Base-by-base conservation (phyloP, 2,797 vertebrate species). In the Dendrocincla tyrannina region DNA sequence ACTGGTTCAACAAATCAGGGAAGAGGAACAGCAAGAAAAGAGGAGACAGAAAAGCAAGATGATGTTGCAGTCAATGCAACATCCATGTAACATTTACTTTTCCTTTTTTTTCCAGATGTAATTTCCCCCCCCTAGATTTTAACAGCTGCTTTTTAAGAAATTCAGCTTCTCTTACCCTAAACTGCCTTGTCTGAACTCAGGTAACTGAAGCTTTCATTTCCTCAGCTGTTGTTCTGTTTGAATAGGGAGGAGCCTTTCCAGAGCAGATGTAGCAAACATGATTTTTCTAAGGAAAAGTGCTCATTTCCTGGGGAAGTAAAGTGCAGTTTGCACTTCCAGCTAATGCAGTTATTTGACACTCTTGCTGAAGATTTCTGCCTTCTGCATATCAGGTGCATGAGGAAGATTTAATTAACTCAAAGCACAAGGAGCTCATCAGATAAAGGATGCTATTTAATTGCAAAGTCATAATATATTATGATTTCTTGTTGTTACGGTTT, bases 401-500 rank as follows among this genome's bases (percentile, higher is more conserved):
- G 41, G 55, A 95, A 88, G 46, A 67, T 89, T 86, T 85, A 92
- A 89, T 93, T 88, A 90, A 70, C 27, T 63, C 69, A 73, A 86
- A 84, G 59, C 12, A 81, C 76, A 81, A 77, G 63, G 33, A 93
- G 17, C 19, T 70, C 52, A 88, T 91, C 73, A 89, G 89, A 88
- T 81, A 81, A 78, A 86, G 41, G 73, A 84, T 78, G 4, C 2
- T 79, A 56, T 75, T 91, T 91, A 91, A 82, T 76, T 88, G 67
- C 52, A 79, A 91, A 93, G 10, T 12, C 55, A 56, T 66, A 74
- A 76, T 90, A 59, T 76, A 73, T 52, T 69, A 81, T 1, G 0
- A 52, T 84, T 93, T 91, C 46, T 86, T 44, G 3, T 68, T 39
- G 24, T 55, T 93, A 70, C 24, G 78, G 18, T 49, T 91, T 90